These are phyloP conservation scores for Spheniscus humboldti DNA, from an alignment of 2,797 vertebrate genomes.

Conservation along the genomic window DNA sequence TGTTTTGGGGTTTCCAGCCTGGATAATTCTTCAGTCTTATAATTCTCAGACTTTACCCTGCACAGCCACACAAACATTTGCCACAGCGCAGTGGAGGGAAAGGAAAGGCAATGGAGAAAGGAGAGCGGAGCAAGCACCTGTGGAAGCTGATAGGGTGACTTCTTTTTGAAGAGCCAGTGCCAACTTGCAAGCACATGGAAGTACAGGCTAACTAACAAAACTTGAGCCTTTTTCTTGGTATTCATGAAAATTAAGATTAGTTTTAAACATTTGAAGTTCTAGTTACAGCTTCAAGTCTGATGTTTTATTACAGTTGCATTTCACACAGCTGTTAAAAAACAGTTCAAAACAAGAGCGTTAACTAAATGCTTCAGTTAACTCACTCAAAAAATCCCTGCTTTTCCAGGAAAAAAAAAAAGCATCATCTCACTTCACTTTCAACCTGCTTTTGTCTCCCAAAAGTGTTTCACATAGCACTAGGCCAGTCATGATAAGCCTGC, in stretches of 20 bases:
- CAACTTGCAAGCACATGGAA: background rate
- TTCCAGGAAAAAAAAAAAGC: background rate
- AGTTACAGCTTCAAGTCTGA: background rate
- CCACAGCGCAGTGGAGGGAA: background rate
- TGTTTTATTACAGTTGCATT: background rate
- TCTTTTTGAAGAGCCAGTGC: background rate
- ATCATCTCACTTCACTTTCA: background rate
- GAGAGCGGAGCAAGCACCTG: background rate
- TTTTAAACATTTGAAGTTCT: background rate
- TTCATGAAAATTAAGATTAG: background rate
- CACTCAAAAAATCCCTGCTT: background rate
- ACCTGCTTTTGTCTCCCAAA: background rate
- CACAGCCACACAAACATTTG: background rate
- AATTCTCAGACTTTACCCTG: background rate
- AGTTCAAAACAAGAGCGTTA: background rate
- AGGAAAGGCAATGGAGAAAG: background rate
- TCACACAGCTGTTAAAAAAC: background rate
- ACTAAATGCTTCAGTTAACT: background rate
- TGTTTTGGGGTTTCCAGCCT: background rate
- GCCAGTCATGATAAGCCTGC: background rate
- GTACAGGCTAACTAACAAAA: background rate
- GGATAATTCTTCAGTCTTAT: accelerated
- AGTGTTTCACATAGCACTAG: background rate
- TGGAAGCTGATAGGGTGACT: background rate
- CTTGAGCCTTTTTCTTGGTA: background rate